Evolutionary conservation across 1,140 invertebrate genomes (phyloP), one percentile per base, ranked within the genome.

Genomic region (Pinna nobilis): DNA sequence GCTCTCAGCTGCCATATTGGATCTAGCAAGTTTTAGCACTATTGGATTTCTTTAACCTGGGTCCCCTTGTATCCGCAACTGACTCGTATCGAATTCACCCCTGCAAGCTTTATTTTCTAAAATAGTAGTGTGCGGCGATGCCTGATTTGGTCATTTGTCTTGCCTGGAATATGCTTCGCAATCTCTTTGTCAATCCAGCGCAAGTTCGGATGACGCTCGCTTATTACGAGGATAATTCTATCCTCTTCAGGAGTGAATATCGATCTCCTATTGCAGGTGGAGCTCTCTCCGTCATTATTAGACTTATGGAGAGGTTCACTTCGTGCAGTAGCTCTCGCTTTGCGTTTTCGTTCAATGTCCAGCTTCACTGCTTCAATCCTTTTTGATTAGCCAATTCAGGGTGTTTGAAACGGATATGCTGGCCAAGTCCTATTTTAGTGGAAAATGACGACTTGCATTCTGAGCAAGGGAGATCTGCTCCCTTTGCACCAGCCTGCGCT

Each of bases 321-420:
- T 35, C 32, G n/a, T 11, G 39, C 20, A 28, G 23, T 4, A 13
- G 25, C 0, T 63, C 5, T 39, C 5, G n/a, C 44, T 4, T 15
- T 13, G 32, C 32, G 37, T 65, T 65, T 65, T 30, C 44, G 9
- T 18, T 50, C 44, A 5, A 20, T 65, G 20, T 50, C 63, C 13
- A 9, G 2, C 35, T 50, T 11, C 3, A 18, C 44, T 15, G 25
- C 28, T n/a, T 50, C 3, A 20, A 65, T 65, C 9, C 63, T 41
- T 18, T 47, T 13, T 18, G 15, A 4, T 64, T 64, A 7, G 18
- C 25, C 23, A 64, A 18, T 6, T 25, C 25, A 15, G 60, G 63
- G 35, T 65, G 63, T 15, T 3, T 35, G 18, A 20, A 32, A 20
- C 44, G 2, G 15, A 49, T 47, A 23, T 65, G 44, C 15, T 65